Base-by-base conservation (phyloP, 2,888 invertebrate species). In the Chaetoderma sp. region DNA sequence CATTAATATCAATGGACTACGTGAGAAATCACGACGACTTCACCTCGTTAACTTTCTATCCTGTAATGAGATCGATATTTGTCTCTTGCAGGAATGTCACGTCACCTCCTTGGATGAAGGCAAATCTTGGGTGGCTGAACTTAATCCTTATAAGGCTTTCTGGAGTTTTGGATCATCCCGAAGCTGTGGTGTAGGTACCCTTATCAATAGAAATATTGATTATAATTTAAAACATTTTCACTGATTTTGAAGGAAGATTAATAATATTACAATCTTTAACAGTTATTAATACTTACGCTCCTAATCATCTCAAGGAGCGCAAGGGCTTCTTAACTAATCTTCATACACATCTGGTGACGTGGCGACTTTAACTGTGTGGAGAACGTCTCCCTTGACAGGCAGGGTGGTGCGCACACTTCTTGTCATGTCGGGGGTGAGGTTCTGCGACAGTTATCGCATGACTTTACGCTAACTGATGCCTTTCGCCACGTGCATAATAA, bases 291-390 rank as follows among this genome's bases (percentile, higher is more conserved):
- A 28, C 49, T 10, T 60, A 60, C 33, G 47, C 47, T n/a, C 60
- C 60, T 18, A 30, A 45, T 49, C 23, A 5, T 5, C 33, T 32
- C 2, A 16, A 8, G 3, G 30, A 28, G 13, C 47, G 60, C 13
- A 45, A 47, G 8, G 32, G n/a, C 1, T 60, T 60, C 33, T 49
- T 60, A 21, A 16, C 21, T 25, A 13, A 4, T 13, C 28, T 60
- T n/a, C 23, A 1, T 10, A 21, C 8, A 10, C 30, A 10, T 60
- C 33, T 49, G 16, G 33, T 25, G 5, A 47, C 60, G 44, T 23
- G 60, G 60, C 8, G 60, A 60, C 44, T 60, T 49, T 23, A 60
- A 60, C 25, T 60, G 60, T 30, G 49, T 60, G 2, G 4, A 23
- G 3, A 21, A 47, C 44, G 13, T 32, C 10, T 16, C 16, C 13